These are phyloP conservation scores for Sminthurides bifidus DNA, from an alignment of 1,140 invertebrate genomes.

Conservation along the genomic window DNA sequence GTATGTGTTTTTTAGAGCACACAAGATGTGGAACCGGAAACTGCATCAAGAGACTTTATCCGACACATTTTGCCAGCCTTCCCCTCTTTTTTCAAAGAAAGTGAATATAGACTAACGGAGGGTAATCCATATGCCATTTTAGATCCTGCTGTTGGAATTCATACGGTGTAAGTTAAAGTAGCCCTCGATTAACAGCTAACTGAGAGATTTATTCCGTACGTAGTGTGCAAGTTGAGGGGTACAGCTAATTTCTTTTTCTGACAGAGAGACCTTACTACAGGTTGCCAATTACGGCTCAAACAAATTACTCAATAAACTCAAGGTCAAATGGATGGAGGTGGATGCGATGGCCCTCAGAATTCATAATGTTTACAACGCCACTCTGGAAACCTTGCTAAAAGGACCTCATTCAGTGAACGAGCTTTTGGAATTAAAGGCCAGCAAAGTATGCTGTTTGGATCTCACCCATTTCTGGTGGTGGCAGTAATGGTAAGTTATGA, in stretches of 20 bases:
- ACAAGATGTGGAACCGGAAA: not conserved
- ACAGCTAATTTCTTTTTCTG: not conserved
- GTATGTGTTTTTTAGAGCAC: too few relatives aligned
- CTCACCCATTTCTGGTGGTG: too few relatives aligned
- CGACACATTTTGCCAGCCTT: slow-evolving; percentile 9
- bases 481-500: too few relatives aligned
- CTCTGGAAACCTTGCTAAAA: not conserved
- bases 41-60: slow-evolving; percentile 1
- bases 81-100: slow-evolving; percentile 8
- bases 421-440: not conserved
- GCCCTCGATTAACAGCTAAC: not conserved
- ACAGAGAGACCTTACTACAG: too few relatives aligned
- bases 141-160: slow-evolving; percentile 9
- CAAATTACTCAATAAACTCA: not conserved
- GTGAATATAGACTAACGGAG: not conserved
- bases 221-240: not conserved
- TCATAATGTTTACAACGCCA: not conserved
- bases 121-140: slow-evolving; percentile 11
- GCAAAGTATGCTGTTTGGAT: not conserved
- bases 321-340: not conserved
- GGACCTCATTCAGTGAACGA: not conserved
- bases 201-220: not conserved
- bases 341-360: not conserved
- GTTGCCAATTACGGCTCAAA: not conserved
- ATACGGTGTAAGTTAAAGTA: slow-evolving; percentile 11